phyloP scores from a whole-genome alignment of 2,797 vertebrate genomes.

The Catamblyrhynchus diadema region DNA sequence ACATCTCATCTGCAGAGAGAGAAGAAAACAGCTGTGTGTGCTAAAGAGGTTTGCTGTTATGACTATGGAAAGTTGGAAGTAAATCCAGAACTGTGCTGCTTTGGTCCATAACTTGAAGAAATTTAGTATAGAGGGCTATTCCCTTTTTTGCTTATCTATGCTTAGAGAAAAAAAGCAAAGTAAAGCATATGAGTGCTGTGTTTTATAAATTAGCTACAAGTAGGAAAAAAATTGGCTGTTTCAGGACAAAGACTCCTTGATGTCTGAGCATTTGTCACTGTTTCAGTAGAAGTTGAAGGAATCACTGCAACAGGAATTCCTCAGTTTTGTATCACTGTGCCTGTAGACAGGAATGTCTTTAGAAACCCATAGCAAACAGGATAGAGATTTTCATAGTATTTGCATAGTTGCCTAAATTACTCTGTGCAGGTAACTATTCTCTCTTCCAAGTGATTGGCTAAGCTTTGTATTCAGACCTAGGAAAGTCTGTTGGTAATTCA shows the following conservation, averaged over 20 bases:
- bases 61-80: neutral
- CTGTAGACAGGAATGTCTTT: neutral
- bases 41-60: neutral
- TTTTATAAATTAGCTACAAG: neutral
- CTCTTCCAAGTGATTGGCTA: neutral
- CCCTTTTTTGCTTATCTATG: neutral
- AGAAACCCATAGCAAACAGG: neutral
- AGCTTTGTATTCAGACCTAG: neutral
- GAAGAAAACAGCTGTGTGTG: neutral
- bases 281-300: neutral
- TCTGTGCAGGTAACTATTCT: neutral
- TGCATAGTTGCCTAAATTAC: neutral
- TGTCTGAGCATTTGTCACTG: neutral
- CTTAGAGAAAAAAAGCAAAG: neutral
- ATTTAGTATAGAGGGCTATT: neutral
- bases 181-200: neutral
- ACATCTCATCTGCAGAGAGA: neutral
- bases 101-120: neutral
- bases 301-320: neutral
- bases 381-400: neutral
- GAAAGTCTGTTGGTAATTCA: neutral
- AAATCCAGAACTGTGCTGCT: neutral
- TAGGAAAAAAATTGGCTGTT: neutral
- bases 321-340: neutral
- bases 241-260: neutral